Evolutionary conservation across 23 tunicate genomes (phyloP).

Genomic region (Trididemnum miniatum): DNA sequence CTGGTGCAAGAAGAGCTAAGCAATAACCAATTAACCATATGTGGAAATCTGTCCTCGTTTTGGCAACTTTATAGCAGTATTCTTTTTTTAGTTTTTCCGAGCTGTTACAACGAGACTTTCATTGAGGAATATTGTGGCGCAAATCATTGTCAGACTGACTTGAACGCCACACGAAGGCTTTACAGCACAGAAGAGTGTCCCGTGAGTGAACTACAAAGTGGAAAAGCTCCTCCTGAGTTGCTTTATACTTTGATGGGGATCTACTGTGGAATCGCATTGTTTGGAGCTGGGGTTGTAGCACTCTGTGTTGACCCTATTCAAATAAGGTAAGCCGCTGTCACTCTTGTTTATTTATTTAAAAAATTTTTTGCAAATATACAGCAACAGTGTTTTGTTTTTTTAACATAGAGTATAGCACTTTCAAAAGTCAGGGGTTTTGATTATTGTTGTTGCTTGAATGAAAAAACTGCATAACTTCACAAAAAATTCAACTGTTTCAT

Average conservation of each 20-base stretch:
- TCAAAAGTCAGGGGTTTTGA: no score
- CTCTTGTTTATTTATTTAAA: no score
- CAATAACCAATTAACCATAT: no score
- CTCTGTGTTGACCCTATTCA: constrained; percentile 59
- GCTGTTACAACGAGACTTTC: constrained; percentile 43
- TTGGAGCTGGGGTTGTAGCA: constrained; percentile 68
- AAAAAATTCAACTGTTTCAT: no score
- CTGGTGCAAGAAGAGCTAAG: no score
- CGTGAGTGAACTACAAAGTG: neutral
- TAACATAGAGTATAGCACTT: no score
- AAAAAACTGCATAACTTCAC: no score
- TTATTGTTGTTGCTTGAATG: no score
- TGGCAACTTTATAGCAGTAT: no score
- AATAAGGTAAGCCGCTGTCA: constrained; percentile 74
- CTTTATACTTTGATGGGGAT: constrained; percentile 95
- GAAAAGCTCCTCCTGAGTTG: neutral
- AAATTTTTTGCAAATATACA: no score
- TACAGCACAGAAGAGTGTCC: constrained; percentile 40
- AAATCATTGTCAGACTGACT: constrained; percentile 72
- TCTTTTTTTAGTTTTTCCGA: constrained; percentile 75
- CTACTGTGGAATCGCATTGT: constrained; percentile 66
- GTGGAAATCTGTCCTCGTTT: no score
- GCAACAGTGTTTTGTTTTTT: no score
- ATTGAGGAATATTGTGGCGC: constrained; percentile 73
- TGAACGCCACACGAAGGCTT: constrained; percentile 5